Evolutionary conservation across 2,888 invertebrate genomes (phyloP).

Genomic region (Reticulitermes lucifugus): DNA sequence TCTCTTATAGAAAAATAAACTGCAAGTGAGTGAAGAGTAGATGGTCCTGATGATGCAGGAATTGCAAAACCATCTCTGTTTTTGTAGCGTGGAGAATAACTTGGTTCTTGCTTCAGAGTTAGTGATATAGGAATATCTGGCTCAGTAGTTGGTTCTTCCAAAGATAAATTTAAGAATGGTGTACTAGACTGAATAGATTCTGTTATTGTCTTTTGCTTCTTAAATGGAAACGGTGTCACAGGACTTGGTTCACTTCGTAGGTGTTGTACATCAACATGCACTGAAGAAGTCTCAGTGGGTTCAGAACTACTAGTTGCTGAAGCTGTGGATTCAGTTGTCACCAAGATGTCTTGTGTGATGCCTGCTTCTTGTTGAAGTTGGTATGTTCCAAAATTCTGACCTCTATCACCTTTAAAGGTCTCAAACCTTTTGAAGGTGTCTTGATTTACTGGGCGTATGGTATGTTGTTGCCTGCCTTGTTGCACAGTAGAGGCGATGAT

Average conservation of each 20-base stretch:
- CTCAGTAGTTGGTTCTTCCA: constrained; percentile 26
- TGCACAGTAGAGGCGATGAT: background rate
- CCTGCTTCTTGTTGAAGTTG: background rate
- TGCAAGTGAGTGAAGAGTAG: constrained; percentile 81
- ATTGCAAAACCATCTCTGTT: constrained; percentile 72
- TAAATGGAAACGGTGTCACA: background rate
- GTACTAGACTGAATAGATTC: background rate
- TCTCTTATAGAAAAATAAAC: constrained; percentile 82
- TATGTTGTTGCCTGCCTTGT: background rate
- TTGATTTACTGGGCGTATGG: background rate
- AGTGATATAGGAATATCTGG: background rate
- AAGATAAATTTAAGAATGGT: background rate
- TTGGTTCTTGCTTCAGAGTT: constrained; percentile 7
- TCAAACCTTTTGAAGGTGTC: background rate
- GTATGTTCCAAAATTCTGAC: background rate
- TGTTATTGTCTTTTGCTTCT: background rate
- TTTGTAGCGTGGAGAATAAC: constrained; percentile 6
- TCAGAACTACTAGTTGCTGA: background rate
- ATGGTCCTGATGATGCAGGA: constrained; percentile 80
- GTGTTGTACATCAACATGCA: constrained; percentile 14
- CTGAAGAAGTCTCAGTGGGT: background rate
- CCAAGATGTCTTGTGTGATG: background rate
- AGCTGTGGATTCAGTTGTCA: background rate
- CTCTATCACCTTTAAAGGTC: background rate
- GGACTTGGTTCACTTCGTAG: background rate